Base-by-base conservation (phyloP, 1,140 invertebrate genomes). In the Epicauta chinensis region DNA sequence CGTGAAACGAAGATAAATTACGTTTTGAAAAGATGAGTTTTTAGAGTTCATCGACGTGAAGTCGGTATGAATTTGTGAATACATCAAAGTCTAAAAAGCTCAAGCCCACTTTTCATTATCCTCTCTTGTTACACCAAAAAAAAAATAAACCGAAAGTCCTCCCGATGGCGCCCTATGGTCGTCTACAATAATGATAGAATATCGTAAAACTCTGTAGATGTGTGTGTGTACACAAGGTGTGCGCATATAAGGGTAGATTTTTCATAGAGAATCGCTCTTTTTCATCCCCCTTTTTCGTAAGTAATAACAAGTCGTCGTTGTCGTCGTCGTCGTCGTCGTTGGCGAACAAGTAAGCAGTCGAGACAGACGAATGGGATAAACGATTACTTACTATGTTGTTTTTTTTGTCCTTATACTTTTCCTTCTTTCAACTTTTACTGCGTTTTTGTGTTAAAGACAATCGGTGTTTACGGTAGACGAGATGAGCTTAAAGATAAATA, bases 1-100 rank as follows among this genome's bases (percentile, higher is more conserved):
- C 61, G 63, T 65, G 57, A 62, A 67, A 67, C 65, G 65, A 67
- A 66, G 65, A 67, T 67, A 66, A 67, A 67, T 67, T 65, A 65
- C 64, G 59, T 65, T 64, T 60, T 62, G 64, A 63, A 67, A 66
- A 66, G 65, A 67, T 67, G 64, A 64, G 65, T 67, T 67, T 67
- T 64, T 66, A 49, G 64, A 66, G 65, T 67, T 67, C 65, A 67
- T 67, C 65, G 65, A 67, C 65, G 64, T 60, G 62, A 60, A 65
- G 65, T 64, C 61, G 63, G 62, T 61, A 66, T 66, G 65, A 67
- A 67, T 67, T 67, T 66, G 64, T 64, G 62, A 66, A 67, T 67
- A 67, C 64, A 66, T 67, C 65, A 67, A 67, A 67, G 65, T 67
- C 65, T 61, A 59, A 62, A 65, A 61, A 60, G 60, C 60, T 55